These are phyloP conservation scores for Scaptomyza polygonia DNA, from an alignment of 2,888 invertebrate genomes.

Conservation along the genomic window DNA sequence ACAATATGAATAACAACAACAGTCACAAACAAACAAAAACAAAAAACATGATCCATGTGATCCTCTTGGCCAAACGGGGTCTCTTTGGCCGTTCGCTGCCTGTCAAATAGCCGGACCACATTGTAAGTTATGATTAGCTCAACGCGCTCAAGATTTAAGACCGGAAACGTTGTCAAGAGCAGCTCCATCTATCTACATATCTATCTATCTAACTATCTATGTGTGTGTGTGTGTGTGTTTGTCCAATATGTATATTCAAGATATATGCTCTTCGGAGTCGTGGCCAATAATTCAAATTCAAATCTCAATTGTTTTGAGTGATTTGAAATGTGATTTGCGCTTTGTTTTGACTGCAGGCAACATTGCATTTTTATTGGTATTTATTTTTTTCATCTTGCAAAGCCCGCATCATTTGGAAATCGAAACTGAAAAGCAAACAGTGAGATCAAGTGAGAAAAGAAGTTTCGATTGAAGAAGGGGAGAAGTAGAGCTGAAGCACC, in stretches of 20 bases:
- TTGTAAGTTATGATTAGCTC: slow-evolving; percentile 81
- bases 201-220: not conserved
- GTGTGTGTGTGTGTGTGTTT: not conserved
- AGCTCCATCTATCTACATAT: slow-evolving; percentile 7
- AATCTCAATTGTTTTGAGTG: slow-evolving; percentile 77
- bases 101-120: slow-evolving; percentile 80
- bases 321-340: slow-evolving; percentile 74
- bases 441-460: not conserved
- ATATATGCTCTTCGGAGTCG: slow-evolving; percentile 24
- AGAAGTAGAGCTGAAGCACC: slow-evolving; percentile 34
- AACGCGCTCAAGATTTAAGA: slow-evolving; percentile 80
- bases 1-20: slow-evolving; percentile 5
- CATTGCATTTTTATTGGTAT: slow-evolving; percentile 65
- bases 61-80: slow-evolving; percentile 59
- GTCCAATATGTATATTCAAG: slow-evolving; percentile 5
- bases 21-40: slow-evolving; percentile 11
- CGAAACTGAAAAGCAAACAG: slow-evolving; percentile 33
- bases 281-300: slow-evolving; percentile 75
- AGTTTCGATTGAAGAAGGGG: not conserved
- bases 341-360: slow-evolving; percentile 68
- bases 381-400: slow-evolving; percentile 5
- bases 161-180: slow-evolving; percentile 66
- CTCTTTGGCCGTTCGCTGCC: slow-evolving; percentile 62
- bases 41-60: slow-evolving; percentile 67
- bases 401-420: slow-evolving; percentile 56